phyloP scores from a whole-genome alignment of 2,113 vertebrate species.

The Cryptoleucopteryx plumbea region DNA sequence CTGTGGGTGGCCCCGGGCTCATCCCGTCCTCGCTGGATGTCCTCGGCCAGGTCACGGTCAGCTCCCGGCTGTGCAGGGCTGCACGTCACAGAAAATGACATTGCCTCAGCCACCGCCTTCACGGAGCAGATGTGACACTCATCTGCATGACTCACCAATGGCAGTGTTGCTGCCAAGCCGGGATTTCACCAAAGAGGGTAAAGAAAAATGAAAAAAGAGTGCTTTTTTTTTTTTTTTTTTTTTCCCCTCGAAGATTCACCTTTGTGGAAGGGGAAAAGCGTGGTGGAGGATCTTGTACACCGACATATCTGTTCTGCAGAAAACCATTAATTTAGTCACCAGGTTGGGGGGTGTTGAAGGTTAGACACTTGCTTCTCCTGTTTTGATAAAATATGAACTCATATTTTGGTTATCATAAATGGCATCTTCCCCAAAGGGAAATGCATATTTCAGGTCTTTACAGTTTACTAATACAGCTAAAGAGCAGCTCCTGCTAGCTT shows the following conservation, averaged over 20 bases:
- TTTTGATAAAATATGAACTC: neutral
- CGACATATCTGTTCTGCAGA: neutral
- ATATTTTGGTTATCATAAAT: slow-evolving; percentile 9
- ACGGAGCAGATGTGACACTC: neutral
- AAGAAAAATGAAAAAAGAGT: neutral
- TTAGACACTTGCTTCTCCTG: neutral
- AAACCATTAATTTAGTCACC: slow-evolving; percentile 10
- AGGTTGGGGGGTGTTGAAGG: neutral
- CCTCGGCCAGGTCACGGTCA: accelerated
- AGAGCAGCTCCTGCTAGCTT: neutral
- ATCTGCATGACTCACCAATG: neutral
- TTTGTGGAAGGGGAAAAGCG: neutral
- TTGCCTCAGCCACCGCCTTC: neutral
- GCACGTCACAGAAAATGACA: neutral
- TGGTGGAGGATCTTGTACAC: neutral
- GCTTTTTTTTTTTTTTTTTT: neutral
- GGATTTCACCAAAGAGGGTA: neutral
- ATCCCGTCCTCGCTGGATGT: accelerated
- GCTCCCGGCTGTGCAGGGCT: neutral
- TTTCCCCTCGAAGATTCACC: neutral
- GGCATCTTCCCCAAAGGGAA: slow-evolving; percentile 46
- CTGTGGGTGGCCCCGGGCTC: neutral
- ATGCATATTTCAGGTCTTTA: neutral
- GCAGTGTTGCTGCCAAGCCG: neutral
- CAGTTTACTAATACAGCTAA: neutral